Evolutionary conservation across 2,797 vertebrate species (phyloP), one percentile per base, ranked within the genome.

Genomic region (Sardinella longiceps): DNA sequence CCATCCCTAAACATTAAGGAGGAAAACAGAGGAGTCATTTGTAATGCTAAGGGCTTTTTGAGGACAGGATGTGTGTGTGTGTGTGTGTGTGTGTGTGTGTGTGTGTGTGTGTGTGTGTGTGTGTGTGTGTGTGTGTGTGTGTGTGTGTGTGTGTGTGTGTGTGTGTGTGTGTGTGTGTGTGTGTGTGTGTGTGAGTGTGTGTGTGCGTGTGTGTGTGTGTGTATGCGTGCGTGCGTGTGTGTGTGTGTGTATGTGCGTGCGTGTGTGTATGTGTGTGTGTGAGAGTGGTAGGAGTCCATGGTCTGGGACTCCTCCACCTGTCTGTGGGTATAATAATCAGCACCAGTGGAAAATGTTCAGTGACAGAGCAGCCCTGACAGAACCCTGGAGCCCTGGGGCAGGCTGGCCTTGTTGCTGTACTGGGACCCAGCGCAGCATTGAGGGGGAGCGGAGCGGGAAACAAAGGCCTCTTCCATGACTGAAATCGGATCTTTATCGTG

Each of bases 281-380:
- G 25, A 12, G 25, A 30, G 25, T 10, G 11, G 5, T 5, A 9
- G 37, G 39, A 60, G 37, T 74, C 77, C 82, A 60, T 88, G 74
- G 80, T 83, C 37, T 82, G 70, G 82, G 63, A 83, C 85, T 88
- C 43, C 74, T 87, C 88, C 87, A 89, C 84, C 89, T 90, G 88
- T 87, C 84, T 46, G 70, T 88, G 86, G 15, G 51, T 20, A n/a
- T n/a, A 53, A 23, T 53, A 48, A 48, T 87, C 56, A 10, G 12
- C 30, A 74, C 50, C 39, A 83, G 83, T 81, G 84, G 88, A 88
- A 87, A 82, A 83, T 85, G 88, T 81, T 58, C 83, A 18, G 63
- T 33, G 12, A n/a, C n/a, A n/a, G n/a, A n/a, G n/a, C n/a, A n/a
- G n/a, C n/a, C n/a, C n/a, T n/a, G n/a, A n/a, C n/a, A n/a, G n/a